A percentile compares a stretch with the other conserved stretches of the same genome.
Conservation (phyloP, 30 jellyfish, hydroid and myxozoan species). For the Chrysaora quinquecirrha region DNA sequence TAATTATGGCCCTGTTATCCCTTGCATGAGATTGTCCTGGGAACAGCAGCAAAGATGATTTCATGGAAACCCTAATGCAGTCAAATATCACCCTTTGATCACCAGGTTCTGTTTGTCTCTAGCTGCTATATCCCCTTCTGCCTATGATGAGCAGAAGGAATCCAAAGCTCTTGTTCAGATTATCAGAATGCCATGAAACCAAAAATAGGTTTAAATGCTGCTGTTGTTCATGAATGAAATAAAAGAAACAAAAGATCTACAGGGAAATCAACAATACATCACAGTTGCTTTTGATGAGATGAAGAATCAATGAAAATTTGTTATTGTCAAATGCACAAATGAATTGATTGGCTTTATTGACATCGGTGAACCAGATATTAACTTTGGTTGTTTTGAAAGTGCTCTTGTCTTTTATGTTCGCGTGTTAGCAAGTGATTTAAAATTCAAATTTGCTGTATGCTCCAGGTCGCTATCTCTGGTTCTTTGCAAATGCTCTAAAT, state of each 20-base stretch:
- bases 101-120: conserved; percentile 28
- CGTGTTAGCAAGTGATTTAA: conserved; percentile 42
- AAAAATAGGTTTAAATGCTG: conserved; percentile 37
- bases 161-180: conserved; percentile 44
- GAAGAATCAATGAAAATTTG: conserved; percentile 49
- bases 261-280: conserved; percentile 38
- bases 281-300: conserved; percentile 52
- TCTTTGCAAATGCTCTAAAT: conserved; percentile 64
- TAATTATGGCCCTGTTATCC: not conserved
- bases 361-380: conserved; percentile 53
- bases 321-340: conserved; percentile 35
- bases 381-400: conserved; percentile 20
- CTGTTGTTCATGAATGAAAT: conserved; percentile 30
- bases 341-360: conserved; percentile 53
- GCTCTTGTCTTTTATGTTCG: conserved; percentile 51
- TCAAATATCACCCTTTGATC: conserved; percentile 16
- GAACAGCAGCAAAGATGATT: conserved; percentile 14
- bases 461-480: conserved; percentile 33
- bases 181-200: conserved; percentile 48
- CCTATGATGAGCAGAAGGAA: conserved; percentile 60
- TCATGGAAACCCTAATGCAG: conserved; percentile 12
- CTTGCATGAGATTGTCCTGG: conserved; percentile 18
- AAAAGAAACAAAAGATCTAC: not conserved
- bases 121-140: conserved; percentile 60
- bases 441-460: conserved; percentile 39